A percentile compares a stretch with the other conserved stretches of the same genome.
These are phyloP conservation scores for Clamator glandarius DNA, from an alignment of 2,797 vertebrate genomes.

Conservation along the genomic window DNA sequence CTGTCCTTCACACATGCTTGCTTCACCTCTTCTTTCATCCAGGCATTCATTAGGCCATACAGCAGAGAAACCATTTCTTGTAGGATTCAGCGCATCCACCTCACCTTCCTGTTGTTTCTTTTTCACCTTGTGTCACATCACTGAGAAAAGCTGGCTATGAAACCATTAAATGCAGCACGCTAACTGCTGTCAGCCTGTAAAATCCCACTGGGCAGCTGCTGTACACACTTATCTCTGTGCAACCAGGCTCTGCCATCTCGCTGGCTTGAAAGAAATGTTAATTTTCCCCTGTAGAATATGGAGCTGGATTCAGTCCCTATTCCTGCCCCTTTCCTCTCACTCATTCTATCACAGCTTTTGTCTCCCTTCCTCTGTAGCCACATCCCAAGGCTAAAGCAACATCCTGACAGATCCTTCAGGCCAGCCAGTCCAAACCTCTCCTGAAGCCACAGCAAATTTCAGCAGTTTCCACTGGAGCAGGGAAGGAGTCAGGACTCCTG, in stretches of 20 bases:
- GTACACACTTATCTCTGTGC: slow-evolving; percentile 45
- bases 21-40: slow-evolving; percentile 21
- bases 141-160: background rate
- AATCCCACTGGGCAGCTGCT: slow-evolving; percentile 26
- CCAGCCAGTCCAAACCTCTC: background rate
- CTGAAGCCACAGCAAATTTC: background rate
- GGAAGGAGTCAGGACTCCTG: background rate
- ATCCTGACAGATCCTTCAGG: background rate
- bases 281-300: slow-evolving; percentile 29
- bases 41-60: slow-evolving; percentile 8
- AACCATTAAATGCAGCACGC: slow-evolving; percentile 37
- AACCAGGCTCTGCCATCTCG: slow-evolving; percentile 40
- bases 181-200: slow-evolving; percentile 11
- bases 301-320: background rate
- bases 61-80: background rate
- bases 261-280: slow-evolving; percentile 57
- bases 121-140: background rate
- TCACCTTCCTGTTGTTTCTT: background rate
- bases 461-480: background rate
- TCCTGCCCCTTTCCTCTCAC: background rate
- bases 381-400: background rate
- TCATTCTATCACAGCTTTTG: background rate
- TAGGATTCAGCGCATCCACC: background rate
- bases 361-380: background rate
- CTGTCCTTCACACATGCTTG: background rate